phyloP scores from a whole-genome alignment of 2,797 vertebrate species.

The Pelobates cultripes region DNA sequence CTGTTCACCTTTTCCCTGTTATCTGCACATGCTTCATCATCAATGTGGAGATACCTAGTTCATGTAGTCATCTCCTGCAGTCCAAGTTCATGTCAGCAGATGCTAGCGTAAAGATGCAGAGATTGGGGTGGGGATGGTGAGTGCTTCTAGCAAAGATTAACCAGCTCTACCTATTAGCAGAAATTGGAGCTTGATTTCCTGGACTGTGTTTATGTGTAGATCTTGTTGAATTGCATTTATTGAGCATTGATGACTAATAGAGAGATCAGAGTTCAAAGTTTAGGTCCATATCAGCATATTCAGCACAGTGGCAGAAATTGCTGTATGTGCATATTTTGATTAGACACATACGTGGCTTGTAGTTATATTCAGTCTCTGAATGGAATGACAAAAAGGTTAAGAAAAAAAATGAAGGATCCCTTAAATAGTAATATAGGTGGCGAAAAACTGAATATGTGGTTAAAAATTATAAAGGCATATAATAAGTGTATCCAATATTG shows the following conservation, averaged over 20 bases:
- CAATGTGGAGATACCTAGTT: constrained; percentile 18
- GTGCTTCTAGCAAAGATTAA: constrained; percentile 44
- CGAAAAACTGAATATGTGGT: too few species aligned
- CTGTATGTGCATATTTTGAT: background rate
- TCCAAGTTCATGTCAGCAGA: constrained; percentile 51
- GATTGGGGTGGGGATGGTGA: background rate
- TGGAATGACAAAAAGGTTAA: background rate
- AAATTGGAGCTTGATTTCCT: constrained; percentile 13
- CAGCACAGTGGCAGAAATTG: background rate
- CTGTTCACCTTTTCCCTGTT: background rate
- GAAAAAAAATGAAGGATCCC: too few species aligned
- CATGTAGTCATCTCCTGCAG: constrained; percentile 28
- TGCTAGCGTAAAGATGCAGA: constrained; percentile 21
- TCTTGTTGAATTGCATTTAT: constrained; percentile 15
- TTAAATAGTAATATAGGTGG: too few species aligned
- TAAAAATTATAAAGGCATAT: too few species aligned
- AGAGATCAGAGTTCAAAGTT: constrained; percentile 52
- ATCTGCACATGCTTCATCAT: constrained; percentile 13
- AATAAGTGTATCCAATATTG: too few species aligned
- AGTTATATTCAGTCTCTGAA: background rate
- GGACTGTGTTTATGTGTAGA: constrained; percentile 27
- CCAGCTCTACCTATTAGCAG: constrained; percentile 18
- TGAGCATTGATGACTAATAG: constrained; percentile 44
- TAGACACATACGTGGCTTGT: background rate
- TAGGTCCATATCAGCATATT: constrained; percentile 36